Base-by-base conservation (phyloP, 2,113 vertebrate species). In the Nesospiza acunhae region DNA sequence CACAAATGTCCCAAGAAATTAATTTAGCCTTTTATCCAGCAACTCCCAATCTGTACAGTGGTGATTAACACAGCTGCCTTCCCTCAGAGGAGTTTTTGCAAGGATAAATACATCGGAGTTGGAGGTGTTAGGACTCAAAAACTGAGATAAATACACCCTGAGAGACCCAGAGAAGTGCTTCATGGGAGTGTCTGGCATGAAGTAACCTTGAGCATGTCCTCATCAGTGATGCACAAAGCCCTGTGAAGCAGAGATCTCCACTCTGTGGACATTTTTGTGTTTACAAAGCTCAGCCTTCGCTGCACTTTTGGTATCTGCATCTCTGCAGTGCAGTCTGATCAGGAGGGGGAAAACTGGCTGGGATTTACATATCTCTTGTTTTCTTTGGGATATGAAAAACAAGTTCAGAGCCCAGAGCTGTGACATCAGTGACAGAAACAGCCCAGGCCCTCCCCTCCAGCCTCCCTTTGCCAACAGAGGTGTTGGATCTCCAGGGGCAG, bases 21-120 rank as follows among this genome's bases (percentile, higher is more conserved):
- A 91, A 91, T 94, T 93, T 81, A 88, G 90, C 72, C 66, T 96
- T 96, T 96, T 96, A 95, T 88, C 90, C 95, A 90, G 92, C 70
- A 80, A 18, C 74, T 85, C 90, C 85, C 67, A 80, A 37, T 85
- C 94, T 94, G 92, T 85, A n/a, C 88, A 76, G 79, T 22, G 77
- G 90, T 46, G 90, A 96, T 94, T 97, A 95, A 80, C 90, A 62
- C 81, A 76, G 41, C 82, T 39, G 85, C 88, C 50, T 88, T 58
- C 88, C 77, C 90, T 92, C 94, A 4, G 83, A 83, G 92, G 90
- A 55, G 37, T 62, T 87, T 44, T 44, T 68, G 70, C 79, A 86
- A 80, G 87, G 92, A 92, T 83, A 94, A 96, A 83, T 83, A 6
- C 39, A 58, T 87, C 5, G 11, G 69, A 74, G 87, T 53, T 69